Evolutionary conservation across 2,888 invertebrate species (phyloP).

Genomic region (Harpalus rufipes): DNA sequence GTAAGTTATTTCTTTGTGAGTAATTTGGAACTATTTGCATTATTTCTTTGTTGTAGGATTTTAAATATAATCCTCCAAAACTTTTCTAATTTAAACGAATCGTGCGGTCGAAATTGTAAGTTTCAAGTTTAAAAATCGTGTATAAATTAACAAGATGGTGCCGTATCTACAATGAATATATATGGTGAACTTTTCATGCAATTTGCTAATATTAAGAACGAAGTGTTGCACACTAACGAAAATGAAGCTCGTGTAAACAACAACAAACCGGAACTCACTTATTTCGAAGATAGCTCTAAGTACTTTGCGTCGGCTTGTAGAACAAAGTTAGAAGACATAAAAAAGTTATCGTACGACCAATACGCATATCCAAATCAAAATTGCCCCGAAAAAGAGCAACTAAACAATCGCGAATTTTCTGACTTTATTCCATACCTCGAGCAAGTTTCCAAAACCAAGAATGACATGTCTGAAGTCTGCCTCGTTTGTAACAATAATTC

Average conservation of each 20-base stretch:
- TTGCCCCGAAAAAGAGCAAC: constrained; percentile 38
- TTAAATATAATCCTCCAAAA: constrained; percentile 33
- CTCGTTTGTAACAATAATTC: constrained; percentile 62
- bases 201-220: constrained; percentile 65
- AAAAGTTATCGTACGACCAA: constrained; percentile 53
- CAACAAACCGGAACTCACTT: constrained; percentile 52
- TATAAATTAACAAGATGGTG: constrained; percentile 59
- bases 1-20: constrained; percentile 52
- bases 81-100: constrained; percentile 15
- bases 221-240: constrained; percentile 37
- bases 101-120: constrained; percentile 21
- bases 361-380: constrained; percentile 48
- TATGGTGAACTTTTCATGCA: constrained; percentile 66
- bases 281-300: constrained; percentile 54
- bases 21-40: constrained; percentile 44
- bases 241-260: constrained; percentile 58
- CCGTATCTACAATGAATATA: constrained; percentile 63
- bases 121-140: constrained; percentile 48
- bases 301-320: constrained; percentile 55
- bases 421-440: constrained; percentile 57
- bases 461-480: constrained; percentile 58
- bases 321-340: constrained; percentile 58
- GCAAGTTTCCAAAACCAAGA: constrained; percentile 56
- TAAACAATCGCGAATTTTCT: constrained; percentile 48
- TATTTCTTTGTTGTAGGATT: constrained; percentile 59